Evolutionary conservation across 2,888 invertebrate genomes (phyloP).

Genomic region (Lumbricus terrestris): DNA sequence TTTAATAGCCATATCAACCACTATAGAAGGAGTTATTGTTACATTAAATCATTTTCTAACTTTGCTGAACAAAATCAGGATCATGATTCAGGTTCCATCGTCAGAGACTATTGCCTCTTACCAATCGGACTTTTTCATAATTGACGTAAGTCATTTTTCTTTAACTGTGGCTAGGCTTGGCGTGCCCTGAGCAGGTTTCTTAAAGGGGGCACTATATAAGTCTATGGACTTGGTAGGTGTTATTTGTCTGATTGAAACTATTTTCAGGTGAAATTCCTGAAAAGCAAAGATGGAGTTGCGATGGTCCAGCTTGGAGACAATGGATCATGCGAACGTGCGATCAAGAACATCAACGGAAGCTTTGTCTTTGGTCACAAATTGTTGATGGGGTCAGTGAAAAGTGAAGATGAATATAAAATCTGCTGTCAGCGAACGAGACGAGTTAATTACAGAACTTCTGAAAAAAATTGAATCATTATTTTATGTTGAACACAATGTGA

Average conservation of each 20-base stretch:
- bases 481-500: too few relatives aligned
- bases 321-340: constrained; percentile 88
- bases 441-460: too few relatives aligned
- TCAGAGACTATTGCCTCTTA: too few relatives aligned
- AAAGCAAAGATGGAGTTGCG: constrained; percentile 96
- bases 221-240: too few relatives aligned
- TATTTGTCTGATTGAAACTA: background rate
- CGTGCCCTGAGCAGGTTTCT: too few relatives aligned
- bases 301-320: constrained; percentile 99
- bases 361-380: constrained; percentile 76
- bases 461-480: too few relatives aligned
- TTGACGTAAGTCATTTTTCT: too few relatives aligned
- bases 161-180: too few relatives aligned
- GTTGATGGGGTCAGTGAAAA: constrained; percentile 66
- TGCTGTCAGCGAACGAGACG: too few relatives aligned
- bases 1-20: background rate
- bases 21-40: background rate
- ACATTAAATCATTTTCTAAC: background rate
- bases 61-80: background rate
- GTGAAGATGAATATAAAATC: too few relatives aligned
- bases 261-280: constrained; percentile 86
- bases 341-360: constrained; percentile 90
- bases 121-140: too few relatives aligned
- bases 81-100: background rate
- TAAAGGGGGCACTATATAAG: too few relatives aligned